Evolutionary conservation across 2,797 vertebrate genomes (phyloP).

Genomic region (Cuniculus paca): DNA sequence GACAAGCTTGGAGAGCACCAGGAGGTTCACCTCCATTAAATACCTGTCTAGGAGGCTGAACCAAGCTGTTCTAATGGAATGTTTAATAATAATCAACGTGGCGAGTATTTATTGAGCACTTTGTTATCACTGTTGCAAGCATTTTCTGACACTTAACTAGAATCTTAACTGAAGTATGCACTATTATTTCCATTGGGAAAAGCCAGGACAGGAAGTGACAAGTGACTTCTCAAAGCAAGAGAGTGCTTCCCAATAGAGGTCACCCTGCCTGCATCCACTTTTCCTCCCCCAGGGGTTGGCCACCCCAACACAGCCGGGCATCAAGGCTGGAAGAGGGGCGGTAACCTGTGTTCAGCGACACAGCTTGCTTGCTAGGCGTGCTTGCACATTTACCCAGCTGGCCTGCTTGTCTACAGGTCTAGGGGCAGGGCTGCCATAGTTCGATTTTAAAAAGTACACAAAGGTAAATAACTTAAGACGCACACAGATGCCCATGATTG

Average conservation of each 20-base stretch:
- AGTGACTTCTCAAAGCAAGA: background rate
- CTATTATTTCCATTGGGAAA: background rate
- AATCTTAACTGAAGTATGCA: background rate
- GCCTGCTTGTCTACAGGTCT: background rate
- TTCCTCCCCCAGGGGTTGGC: background rate
- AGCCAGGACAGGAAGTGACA: background rate
- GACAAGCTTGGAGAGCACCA: background rate
- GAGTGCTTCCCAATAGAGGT: background rate
- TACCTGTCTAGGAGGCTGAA: background rate
- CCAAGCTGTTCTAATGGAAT: conserved; percentile 26
- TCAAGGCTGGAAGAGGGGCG: too few species aligned
- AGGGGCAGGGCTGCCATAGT: background rate
- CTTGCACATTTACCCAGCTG: background rate
- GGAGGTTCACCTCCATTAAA: fast-evolving
- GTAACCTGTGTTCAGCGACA: background rate
- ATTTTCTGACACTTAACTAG: background rate
- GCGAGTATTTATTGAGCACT: conserved; percentile 37
- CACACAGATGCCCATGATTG: background rate
- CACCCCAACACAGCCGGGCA: too few species aligned
- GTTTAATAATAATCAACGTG: conserved; percentile 60
- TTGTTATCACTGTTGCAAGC: conserved; percentile 53
- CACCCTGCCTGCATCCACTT: background rate
- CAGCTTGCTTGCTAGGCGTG: background rate
- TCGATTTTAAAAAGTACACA: background rate
- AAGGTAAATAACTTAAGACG: background rate